Conservation (phyloP, 1,140 invertebrate species). For the Tetragonula clypearis region DNA sequence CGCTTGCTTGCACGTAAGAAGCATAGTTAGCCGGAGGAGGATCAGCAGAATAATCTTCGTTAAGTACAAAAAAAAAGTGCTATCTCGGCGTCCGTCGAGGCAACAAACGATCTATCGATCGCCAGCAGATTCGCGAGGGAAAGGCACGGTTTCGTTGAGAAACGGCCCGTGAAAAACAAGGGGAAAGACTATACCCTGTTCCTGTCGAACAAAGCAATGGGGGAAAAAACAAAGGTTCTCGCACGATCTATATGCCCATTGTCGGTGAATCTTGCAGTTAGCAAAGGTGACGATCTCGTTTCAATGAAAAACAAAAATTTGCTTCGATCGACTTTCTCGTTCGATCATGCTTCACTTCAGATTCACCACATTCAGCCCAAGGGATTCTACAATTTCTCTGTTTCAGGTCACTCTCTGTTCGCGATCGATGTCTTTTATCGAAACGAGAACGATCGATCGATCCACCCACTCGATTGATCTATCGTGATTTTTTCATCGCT, state of each 20-base stretch:
- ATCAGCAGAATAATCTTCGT: not conserved
- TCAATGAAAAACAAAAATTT: not conserved
- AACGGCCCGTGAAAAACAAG: not conserved
- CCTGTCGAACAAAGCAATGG: not conserved
- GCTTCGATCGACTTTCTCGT: not conserved
- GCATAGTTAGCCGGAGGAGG: constrained; percentile 10
- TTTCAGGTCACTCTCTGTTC: not conserved
- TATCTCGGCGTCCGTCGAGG: not conserved
- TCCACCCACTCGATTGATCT: not conserved
- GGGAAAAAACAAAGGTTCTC: not conserved
- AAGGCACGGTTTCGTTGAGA: not conserved
- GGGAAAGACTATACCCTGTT: no score
- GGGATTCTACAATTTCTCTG: not conserved
- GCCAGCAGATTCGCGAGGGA: not conserved
- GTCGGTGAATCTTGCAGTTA: not conserved
- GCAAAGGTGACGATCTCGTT: no score
- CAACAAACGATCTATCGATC: not conserved
- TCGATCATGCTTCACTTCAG: not conserved
- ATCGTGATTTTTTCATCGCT: not conserved
- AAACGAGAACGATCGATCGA: not conserved
- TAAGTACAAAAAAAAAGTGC: constrained; percentile 4
- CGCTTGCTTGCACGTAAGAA: constrained; percentile 34
- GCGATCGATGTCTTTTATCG: not conserved
- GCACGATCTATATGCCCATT: not conserved
- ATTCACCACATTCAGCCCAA: not conserved